phyloP scores from a whole-genome alignment of 2,797 vertebrate genomes.

The Fistularia commersonii region DNA sequence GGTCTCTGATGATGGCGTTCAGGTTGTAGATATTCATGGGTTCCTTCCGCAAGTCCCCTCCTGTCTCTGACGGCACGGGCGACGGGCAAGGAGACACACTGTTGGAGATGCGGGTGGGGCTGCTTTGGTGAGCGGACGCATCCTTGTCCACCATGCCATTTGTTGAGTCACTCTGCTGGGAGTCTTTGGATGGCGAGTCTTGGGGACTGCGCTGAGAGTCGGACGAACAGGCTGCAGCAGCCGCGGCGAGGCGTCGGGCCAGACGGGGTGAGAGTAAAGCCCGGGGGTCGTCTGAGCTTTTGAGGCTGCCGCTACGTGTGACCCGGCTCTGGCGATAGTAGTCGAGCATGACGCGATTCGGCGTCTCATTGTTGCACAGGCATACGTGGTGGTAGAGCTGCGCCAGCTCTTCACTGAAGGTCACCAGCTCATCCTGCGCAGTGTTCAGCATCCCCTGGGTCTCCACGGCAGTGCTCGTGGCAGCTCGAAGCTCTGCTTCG shows the following conservation, averaged over 20 bases:
- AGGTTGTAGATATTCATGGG: conserved; percentile 99
- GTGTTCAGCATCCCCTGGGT: conserved; percentile 89
- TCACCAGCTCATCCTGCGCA: conserved; percentile 95
- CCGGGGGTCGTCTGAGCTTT: conserved; percentile 89
- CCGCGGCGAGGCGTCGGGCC: conserved; percentile 81
- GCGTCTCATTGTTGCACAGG: conserved; percentile 97
- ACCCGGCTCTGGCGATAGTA: conserved; percentile 95
- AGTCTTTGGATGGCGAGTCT: conserved; percentile 84
- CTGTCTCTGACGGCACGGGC: conserved; percentile 75
- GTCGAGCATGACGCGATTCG: conserved; percentile 98
- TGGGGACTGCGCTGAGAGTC: conserved; percentile 76
- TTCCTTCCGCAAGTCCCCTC: conserved; percentile 91
- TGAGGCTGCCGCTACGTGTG: conserved; percentile 90
- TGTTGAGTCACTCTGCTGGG: conserved; percentile 44
- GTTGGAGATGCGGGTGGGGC: conserved; percentile 80
- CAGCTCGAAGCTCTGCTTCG: conserved; percentile 86
- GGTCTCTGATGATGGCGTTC: conserved; percentile 96
- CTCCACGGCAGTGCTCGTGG: conserved; percentile 80
- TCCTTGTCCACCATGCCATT: conserved; percentile 23
- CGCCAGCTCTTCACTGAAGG: conserved; percentile 95
- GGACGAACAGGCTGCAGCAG: conserved; percentile 73
- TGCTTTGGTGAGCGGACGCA: conserved; percentile 64
- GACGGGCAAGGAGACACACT: conserved; percentile 81
- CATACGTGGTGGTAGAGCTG: conserved; percentile 98
- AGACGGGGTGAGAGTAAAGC: conserved; percentile 89